phyloP scores from a whole-genome alignment of 2,113 vertebrate species.

The Psilopsiagon aurifrons region DNA sequence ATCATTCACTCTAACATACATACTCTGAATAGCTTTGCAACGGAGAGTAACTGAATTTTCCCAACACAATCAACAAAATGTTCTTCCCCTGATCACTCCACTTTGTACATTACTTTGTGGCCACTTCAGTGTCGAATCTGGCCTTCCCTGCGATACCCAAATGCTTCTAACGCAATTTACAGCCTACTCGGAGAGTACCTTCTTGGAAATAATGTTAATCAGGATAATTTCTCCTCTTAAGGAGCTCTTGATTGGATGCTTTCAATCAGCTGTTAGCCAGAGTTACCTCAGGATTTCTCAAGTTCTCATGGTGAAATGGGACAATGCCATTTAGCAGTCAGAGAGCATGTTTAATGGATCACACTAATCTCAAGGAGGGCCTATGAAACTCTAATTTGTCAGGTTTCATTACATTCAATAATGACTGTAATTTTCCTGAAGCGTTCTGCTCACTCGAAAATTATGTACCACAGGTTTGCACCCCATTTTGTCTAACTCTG shows the following conservation, averaged over 20 bases:
- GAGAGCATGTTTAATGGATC: conserved; percentile 59
- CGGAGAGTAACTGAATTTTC: conserved; percentile 49
- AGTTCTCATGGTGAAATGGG: conserved; percentile 19
- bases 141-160: conserved; percentile 37
- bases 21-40: conserved; percentile 24
- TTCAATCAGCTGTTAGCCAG: conserved; percentile 44
- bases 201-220: conserved; percentile 65
- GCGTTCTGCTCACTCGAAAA: conserved; percentile 59
- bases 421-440: conserved; percentile 48
- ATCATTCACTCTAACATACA: background rate
- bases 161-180: conserved; percentile 57
- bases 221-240: conserved; percentile 46
- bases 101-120: conserved; percentile 15
- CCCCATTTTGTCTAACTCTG: conserved; percentile 20
- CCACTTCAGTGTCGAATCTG: conserved; percentile 56
- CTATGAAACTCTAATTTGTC: conserved; percentile 64
- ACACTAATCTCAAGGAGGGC: conserved; percentile 52
- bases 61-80: conserved; percentile 58
- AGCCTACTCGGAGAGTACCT: conserved; percentile 31
- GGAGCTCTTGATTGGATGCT: conserved; percentile 20
- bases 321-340: conserved; percentile 54
- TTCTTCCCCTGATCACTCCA: conserved; percentile 39
- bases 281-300: conserved; percentile 23
- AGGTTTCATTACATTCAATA: conserved; percentile 71
- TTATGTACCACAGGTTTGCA: conserved; percentile 20